A percentile compares a stretch with the other conserved stretches of the same genome.
Conservation (phyloP, 2,113 vertebrate genomes). For the Apteryx owenii region DNA sequence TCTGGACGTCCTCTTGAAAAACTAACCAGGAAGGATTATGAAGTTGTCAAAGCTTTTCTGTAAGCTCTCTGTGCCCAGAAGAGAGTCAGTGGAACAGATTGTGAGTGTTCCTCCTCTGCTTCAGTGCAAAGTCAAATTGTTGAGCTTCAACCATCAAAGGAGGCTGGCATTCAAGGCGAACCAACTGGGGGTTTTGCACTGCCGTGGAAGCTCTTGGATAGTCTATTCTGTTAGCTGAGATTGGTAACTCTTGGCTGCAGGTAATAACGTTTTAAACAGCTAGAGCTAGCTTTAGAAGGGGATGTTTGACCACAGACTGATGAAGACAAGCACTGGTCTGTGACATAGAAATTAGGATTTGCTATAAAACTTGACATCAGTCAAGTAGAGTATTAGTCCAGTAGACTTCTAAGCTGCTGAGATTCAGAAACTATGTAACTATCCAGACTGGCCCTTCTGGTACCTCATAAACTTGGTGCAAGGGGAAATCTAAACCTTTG, state of each 20-base stretch:
- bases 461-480: neutral
- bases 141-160: neutral
- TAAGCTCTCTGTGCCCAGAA: neutral
- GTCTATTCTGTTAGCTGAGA: neutral
- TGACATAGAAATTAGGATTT: neutral
- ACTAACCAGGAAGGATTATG: neutral
- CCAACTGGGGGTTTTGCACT: fast-evolving
- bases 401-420: neutral
- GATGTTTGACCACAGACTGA: neutral
- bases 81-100: neutral
- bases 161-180: neutral
- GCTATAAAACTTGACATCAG: neutral
- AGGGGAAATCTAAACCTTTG: neutral
- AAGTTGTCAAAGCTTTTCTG: neutral
- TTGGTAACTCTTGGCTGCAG: neutral
- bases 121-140: neutral
- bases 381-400: neutral
- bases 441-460: neutral
- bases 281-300: neutral
- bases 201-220: neutral
- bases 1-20: neutral
- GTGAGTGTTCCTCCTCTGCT: neutral
- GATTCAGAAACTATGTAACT: neutral
- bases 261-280: neutral
- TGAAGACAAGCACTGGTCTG: neutral